A percentile compares a stretch with the other conserved stretches of the same genome.
These are phyloP conservation scores for Porites rus DNA, from an alignment of 92 coral and sea anemone species.

Conservation along the genomic window DNA sequence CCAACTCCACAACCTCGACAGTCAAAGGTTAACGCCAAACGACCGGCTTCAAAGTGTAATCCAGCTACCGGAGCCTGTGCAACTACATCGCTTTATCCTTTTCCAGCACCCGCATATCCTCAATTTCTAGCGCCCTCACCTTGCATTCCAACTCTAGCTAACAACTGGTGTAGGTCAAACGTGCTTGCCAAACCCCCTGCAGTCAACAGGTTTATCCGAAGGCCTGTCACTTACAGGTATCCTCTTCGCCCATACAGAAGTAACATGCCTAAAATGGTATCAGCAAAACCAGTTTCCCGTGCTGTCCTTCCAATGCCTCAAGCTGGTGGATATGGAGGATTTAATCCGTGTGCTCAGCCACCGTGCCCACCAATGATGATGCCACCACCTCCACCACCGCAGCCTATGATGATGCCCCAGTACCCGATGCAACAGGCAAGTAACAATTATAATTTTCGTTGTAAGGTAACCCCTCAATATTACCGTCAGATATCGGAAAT, in stretches of 20 bases:
- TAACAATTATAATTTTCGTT: too few species aligned
- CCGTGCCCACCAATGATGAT: conserved; percentile 72
- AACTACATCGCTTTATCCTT: conserved; percentile 37
- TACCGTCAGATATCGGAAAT: too few species aligned
- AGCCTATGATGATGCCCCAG: conserved; percentile 38
- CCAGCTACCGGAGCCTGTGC: conserved; percentile 35
- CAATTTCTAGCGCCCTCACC: conserved; percentile 53
- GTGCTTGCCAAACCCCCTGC: conserved; percentile 18
- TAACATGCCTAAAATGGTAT: conserved; percentile 38
- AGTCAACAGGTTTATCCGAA: conserved; percentile 25
- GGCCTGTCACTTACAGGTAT: conserved; percentile 37
- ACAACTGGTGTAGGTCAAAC: conserved; percentile 52
- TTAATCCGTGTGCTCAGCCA: conserved; percentile 57
- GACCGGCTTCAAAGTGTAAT: conserved; percentile 39
- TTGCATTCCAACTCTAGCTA: conserved; percentile 56
- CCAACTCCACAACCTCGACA: conserved; percentile 51
- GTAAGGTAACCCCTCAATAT: too few species aligned
- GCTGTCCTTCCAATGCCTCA: conserved; percentile 48
- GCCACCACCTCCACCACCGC: conserved; percentile 33
- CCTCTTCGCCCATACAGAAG: conserved; percentile 53
- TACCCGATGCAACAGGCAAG: conserved; percentile 38
- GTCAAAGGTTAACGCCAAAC: conserved; percentile 53
- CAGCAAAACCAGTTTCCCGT: conserved; percentile 48
- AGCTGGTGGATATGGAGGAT: conserved; percentile 43
- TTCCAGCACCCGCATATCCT: conserved; percentile 31